Percentiles rank a stretch among this genome's conserved stretches.
Conservation (phyloP, 2,888 invertebrate genomes). For the Drosophila algonquin region DNA sequence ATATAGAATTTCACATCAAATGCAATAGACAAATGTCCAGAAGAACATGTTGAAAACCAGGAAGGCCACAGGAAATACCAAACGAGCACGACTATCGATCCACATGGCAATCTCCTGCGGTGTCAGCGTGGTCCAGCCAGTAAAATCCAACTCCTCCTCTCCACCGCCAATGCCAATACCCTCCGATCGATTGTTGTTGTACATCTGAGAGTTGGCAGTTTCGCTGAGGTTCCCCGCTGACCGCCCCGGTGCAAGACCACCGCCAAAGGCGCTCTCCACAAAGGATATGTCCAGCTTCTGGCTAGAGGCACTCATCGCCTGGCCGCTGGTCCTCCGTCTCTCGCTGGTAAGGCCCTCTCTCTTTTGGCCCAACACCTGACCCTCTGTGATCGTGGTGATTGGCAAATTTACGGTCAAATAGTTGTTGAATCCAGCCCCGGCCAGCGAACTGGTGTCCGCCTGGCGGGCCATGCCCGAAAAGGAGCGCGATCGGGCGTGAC, state of each 20-base stretch:
- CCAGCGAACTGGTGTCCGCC: conserved; percentile 84
- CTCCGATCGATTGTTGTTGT: conserved; percentile 86
- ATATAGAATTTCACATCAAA: conserved; percentile 29
- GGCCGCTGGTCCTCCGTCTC: conserved; percentile 47
- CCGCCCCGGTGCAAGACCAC: conserved; percentile 2
- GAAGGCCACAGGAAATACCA: conserved; percentile 91
- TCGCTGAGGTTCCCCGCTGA: conserved; percentile 4
- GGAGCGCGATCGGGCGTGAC: conserved; percentile 90
- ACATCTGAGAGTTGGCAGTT: conserved; percentile 64
- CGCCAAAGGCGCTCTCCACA: conserved; percentile 61
- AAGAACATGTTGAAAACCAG: conserved; percentile 91
- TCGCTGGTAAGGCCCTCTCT: conserved; percentile 40
- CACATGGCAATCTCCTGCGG: conserved; percentile 94
- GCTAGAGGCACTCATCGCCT: conserved; percentile 37
- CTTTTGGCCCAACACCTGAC: conserved; percentile 46
- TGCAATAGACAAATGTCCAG: conserved; percentile 89
- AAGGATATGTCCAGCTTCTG: conserved; percentile 66
- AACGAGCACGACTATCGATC: conserved; percentile 91
- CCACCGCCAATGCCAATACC: conserved; percentile 41
- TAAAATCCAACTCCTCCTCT: conserved; percentile 57
- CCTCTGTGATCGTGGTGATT: conserved; percentile 71
- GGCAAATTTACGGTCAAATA: conserved; percentile 89
- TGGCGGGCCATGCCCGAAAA: conserved; percentile 66
- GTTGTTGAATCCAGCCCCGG: conserved; percentile 87
- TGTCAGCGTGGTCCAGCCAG: conserved; percentile 91